Base-by-base conservation (phyloP, 1,140 invertebrate genomes). In the Drosophila kepulauana region DNA sequence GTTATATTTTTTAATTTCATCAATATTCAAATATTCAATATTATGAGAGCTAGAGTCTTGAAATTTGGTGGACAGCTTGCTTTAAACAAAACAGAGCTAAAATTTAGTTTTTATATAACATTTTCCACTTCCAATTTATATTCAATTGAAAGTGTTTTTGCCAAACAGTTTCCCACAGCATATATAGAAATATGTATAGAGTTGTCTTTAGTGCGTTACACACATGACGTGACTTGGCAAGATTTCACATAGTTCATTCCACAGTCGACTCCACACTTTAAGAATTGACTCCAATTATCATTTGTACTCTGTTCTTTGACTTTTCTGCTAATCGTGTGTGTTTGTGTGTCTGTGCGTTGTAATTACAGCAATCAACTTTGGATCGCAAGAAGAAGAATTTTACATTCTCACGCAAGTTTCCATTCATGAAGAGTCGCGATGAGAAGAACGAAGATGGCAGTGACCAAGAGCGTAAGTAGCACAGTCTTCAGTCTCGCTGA, bases 391-490 rank as follows among this genome's bases (percentile, higher is more conserved):
- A 99, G 95, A 99, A 99, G 93, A 99, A 98, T 91, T 97, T 99
- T 91, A 98, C 98, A 70, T 99, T 99, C 94, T 99, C 98, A 91
- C 95, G 98, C 92, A 98, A 98, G 93, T 99, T 99, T 93, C 98
- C 98, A 13, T 99, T 99, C 93, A 98, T 99, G 97, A 98, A 98
- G 95, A 99, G 98, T 94, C 98, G 98, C 94, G 98, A 99, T 92
- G 97, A 98, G 91, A 99, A 99, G 93, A 98, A 97, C 28, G 98
- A 99, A 94, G 99, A 99, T 93, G 97, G 97, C 81, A 99, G 97
- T 82, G 98, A 99, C 92, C 97, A 98, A 95, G 98, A 99, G 96
- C 97, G 98, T 99, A 96, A 98, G 98, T 98, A 90, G 71, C 41
- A 51, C 64, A 52, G 33, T 28, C 62, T 52, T 38, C 62, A 38